Base-by-base conservation (phyloP, 2,113 vertebrate species). In the Ptychochromis oligacanthus region DNA sequence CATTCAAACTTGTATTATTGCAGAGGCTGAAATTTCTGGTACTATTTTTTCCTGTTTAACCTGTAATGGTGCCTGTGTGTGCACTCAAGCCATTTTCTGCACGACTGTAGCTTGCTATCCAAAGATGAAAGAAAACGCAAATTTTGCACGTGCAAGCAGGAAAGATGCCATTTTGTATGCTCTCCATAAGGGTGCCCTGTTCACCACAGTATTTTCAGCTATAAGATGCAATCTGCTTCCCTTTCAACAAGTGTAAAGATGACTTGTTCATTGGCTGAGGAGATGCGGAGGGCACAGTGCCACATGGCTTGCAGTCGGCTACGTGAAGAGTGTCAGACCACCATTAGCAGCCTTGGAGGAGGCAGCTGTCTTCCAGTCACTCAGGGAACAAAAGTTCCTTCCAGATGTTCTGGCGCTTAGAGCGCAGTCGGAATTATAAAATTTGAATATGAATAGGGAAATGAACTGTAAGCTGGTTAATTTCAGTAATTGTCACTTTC, bases 341-440 rank as follows among this genome's bases (percentile, higher is more conserved):
- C 64, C 70, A 83, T 72, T 85, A 75, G 83, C 88, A 90, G 85
- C 72, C 57, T 76, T 60, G 34, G 87, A 91, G 87, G 88, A 91
- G 75, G 81, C 90, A 93, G 93, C 89, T 93, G 92, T 82, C 81
- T 86, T 87, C 85, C 86, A 93, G 79, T 86, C 82, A 88, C 57
- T 91, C 22, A 54, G 77, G 36, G 36, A 89, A 92, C 88, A 91
- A 92, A 91, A 83, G 80, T 86, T 92, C 61, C 75, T 3, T 80
- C 87, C 93, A 93, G 93, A 93, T 93, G 93, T 93, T 89, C 79
- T 60, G 57, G 26, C 31, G 4, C 86, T 84, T 31, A 60, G 18
- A 79, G 77, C 49, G 78, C 59, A 26, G 60, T 31, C 77, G 76
- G 81, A 88, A 93, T 75, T 28, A 79, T 89, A 84, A 83, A 7